A percentile compares a stretch with the other conserved stretches of the same genome.
Conservation (phyloP, 2,113 vertebrate species). For the Heterotilapia buettikoferi region DNA sequence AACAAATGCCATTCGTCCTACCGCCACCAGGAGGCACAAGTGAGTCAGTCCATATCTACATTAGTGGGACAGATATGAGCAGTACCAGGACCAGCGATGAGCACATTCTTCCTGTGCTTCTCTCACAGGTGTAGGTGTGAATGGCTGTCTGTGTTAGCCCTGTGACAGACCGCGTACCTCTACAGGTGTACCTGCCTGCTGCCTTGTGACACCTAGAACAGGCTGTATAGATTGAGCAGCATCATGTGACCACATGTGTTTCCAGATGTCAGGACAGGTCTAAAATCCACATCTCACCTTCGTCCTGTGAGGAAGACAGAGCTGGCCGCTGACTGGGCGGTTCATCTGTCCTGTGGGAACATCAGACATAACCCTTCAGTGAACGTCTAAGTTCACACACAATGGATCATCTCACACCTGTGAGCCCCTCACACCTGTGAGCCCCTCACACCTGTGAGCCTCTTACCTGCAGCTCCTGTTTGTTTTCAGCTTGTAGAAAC, state of each 20-base stretch:
- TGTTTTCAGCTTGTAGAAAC: constrained; percentile 14
- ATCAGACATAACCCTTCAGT: not conserved
- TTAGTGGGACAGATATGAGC: not conserved
- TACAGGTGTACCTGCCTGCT: not conserved
- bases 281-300: constrained; percentile 3
- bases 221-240: not conserved
- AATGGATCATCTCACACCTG: not conserved
- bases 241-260: not conserved
- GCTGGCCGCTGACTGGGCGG: not conserved
- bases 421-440: not conserved
- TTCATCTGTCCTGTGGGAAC: not conserved
- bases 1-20: not conserved
- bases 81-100: not conserved
- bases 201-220: not conserved
- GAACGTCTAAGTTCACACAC: not conserved
- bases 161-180: not conserved
- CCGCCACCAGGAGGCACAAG: not conserved
- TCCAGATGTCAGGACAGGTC: not conserved
- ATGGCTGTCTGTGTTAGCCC: not conserved
- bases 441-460: not conserved
- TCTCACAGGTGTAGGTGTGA: not conserved
- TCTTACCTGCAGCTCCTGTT: constrained; percentile 21
- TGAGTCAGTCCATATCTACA: not conserved
- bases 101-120: not conserved
- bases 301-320: not conserved